Base-by-base conservation (phyloP, 2,797 vertebrate species). In the Crenichthys baileyi region DNA sequence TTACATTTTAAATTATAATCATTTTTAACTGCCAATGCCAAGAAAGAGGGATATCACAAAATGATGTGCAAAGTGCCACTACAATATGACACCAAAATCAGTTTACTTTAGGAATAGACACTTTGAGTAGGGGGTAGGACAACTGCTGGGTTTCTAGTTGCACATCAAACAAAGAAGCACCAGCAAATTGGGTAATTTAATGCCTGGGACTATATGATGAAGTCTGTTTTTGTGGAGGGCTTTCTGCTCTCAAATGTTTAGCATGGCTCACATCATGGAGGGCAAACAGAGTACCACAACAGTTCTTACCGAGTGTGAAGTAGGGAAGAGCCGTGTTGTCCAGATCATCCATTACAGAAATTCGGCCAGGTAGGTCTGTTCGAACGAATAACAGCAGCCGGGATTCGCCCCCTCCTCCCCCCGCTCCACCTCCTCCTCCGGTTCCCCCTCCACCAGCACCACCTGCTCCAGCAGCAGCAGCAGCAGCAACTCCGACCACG, bases 311-410 rank as follows among this genome's bases (percentile, higher is more conserved):
- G 86, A 99, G 97, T 36, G 97, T 98, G 96, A 99, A 99, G 97
- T 98, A 99, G 75, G 98, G 98, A 88, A 99, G 97, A 94, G 98
- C 98, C 3, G 98, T 99, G 96, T 99, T 99, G 95, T 99, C 98
- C 91, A 99, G 96, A 94, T 99, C 98, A 95, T 99, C 98, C 95
- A 97, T 96, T 80, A 99, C 98, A 67, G 97, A 96, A 86, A 99
- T 96, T 94, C 96, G 95, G 86, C 98, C 98, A 73, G 98, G 98
- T 91, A 98, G 95, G 94, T 99, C 98, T 87, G 96, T 98, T 83
- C 97, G 96, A 89, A 99, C 97, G 95, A 98, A 97, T 85, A 99
- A 95, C 83, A 98, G 93, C 83, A 99, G 96, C 75, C 97, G 96
- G 91, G 98, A 97, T 92, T 98, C 98, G 91, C 96, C 93, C 72